phyloP scores from a whole-genome alignment of 92 coral and sea anemone genomes.

The Porites cylindrica region DNA sequence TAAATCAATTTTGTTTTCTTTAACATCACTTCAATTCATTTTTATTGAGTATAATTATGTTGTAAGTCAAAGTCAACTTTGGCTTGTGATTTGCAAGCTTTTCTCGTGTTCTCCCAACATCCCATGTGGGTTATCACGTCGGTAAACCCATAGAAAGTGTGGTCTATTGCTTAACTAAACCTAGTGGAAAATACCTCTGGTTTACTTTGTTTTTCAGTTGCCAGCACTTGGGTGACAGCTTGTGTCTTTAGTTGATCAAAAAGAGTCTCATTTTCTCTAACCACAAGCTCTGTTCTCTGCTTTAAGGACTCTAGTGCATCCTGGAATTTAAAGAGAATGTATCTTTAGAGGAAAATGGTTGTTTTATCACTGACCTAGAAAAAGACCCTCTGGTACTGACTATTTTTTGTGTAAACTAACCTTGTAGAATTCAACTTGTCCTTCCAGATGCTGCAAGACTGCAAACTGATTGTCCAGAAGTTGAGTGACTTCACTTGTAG shows the following conservation, averaged over 20 bases:
- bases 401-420: conserved; percentile 18
- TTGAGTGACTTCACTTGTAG: conserved; percentile 76
- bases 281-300: conserved; percentile 81
- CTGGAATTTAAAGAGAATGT: conserved; percentile 31
- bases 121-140: too few species aligned
- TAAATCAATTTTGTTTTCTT: too few species aligned
- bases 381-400: too few species aligned
- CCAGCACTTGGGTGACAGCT: conserved; percentile 69
- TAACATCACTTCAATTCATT: too few species aligned
- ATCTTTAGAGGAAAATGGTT: too few species aligned
- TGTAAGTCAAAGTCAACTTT: too few species aligned
- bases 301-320: conserved; percentile 79
- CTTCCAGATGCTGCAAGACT: conserved; percentile 82
- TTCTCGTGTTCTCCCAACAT: too few species aligned
- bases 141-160: too few species aligned
- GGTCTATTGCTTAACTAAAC: too few species aligned
- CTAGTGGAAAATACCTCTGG: background rate
- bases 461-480: conserved; percentile 81
- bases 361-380: too few species aligned
- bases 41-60: too few species aligned
- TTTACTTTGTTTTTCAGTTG: conserved; percentile 30
- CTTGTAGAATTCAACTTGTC: conserved; percentile 91
- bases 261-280: conserved; percentile 88
- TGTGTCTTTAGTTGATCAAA: conserved; percentile 82
- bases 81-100: too few species aligned